Evolutionary conservation across 1,140 invertebrate species (phyloP).

Genomic region (Pantala flavescens): DNA sequence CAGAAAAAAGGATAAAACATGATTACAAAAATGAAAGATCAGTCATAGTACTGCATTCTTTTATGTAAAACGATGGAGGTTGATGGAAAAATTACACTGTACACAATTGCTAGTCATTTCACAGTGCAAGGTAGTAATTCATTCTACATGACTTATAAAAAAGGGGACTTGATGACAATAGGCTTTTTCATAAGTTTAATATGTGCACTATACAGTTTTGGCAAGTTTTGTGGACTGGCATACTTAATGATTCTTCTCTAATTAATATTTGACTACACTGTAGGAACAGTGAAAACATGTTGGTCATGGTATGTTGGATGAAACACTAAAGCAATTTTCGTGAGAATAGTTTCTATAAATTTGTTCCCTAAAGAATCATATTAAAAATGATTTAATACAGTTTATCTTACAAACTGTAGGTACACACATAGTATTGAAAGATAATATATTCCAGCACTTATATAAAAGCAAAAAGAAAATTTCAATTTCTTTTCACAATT

Average conservation of each 20-base stretch:
- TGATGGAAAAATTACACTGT: neutral
- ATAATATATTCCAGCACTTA: slow-evolving; percentile 3
- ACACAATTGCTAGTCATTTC: neutral
- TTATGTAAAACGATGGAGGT: slow-evolving; percentile 2
- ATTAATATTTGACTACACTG: slow-evolving; percentile 1
- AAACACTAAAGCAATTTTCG: slow-evolving; percentile 7
- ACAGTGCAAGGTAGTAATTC: neutral
- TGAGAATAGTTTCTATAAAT: slow-evolving; percentile 6
- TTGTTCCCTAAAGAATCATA: slow-evolving; percentile 7
- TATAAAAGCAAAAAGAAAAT: neutral
- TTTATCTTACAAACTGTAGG: slow-evolving; percentile 6
- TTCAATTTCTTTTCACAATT: neutral
- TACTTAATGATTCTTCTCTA: neutral
- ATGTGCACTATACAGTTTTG: slow-evolving; percentile 9
- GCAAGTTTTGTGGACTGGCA: slow-evolving; percentile 7
- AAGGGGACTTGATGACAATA: neutral
- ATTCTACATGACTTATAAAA: neutral
- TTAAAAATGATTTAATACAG: slow-evolving; percentile 5
- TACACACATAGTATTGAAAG: slow-evolving; percentile 4
- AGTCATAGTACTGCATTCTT: slow-evolving; percentile 2
- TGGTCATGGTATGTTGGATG: slow-evolving; percentile 8
- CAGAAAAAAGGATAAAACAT: slow-evolving; percentile 10
- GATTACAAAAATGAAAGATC: neutral
- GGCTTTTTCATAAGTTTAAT: slow-evolving; percentile 3
- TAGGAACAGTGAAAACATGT: slow-evolving; percentile 2